Percentiles rank a stretch among this genome's conserved stretches.
phyloP scores from a whole-genome alignment of 1,140 invertebrate species.

The Papilio dardanus region DNA sequence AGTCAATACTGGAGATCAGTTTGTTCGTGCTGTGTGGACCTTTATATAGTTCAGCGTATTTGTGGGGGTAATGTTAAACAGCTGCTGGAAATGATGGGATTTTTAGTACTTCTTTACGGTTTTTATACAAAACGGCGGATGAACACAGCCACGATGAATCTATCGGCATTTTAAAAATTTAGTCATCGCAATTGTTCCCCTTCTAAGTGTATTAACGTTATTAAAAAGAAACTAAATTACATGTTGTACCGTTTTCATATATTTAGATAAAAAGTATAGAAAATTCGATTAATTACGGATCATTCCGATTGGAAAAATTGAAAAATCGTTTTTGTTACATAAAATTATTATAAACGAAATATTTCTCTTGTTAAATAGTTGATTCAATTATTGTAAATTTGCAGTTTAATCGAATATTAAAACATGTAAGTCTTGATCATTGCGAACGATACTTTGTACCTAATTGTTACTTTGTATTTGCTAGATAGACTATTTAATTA shows the following conservation, averaged over 20 bases:
- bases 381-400: conserved; percentile 73
- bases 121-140: conserved; percentile 38
- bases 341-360: conserved; percentile 76
- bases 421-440: conserved; percentile 66
- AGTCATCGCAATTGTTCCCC: conserved; percentile 73
- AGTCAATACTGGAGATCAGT: neutral
- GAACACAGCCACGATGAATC: conserved; percentile 36
- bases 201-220: conserved; percentile 53
- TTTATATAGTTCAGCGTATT: neutral
- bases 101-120: neutral
- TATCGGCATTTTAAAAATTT: conserved; percentile 61
- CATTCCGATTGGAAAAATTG: conserved; percentile 57
- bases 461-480: conserved; percentile 82
- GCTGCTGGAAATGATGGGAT: neutral
- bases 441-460: conserved; percentile 76
- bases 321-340: conserved; percentile 61
- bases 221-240: conserved; percentile 65
- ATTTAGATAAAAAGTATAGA: conserved; percentile 69
- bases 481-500: conserved; percentile 82
- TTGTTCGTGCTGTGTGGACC: neutral
- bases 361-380: conserved; percentile 73
- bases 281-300: conserved; percentile 65
- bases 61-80: neutral
- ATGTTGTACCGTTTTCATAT: conserved; percentile 78
- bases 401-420: conserved; percentile 74